Evolutionary conservation across 2,113 vertebrate species (phyloP).

Genomic region (Ageneiosus marmoratus): DNA sequence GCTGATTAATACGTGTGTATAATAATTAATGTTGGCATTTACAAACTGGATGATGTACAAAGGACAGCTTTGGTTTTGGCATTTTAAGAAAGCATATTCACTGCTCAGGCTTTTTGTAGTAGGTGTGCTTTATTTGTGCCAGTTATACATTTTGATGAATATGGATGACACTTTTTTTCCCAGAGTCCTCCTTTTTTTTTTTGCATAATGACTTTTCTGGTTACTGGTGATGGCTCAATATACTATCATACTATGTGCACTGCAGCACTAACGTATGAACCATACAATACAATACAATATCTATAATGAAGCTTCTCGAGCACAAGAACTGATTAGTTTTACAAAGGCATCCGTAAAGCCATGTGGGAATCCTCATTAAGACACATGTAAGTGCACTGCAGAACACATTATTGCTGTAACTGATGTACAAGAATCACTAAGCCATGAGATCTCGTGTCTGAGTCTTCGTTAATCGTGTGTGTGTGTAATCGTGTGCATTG

Average conservation of each 20-base stretch:
- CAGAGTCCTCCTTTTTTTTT: no score
- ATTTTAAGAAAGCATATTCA: no score
- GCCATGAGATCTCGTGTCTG: not conserved
- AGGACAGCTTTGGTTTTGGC: no score
- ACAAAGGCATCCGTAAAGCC: not conserved
- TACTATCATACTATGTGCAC: not conserved
- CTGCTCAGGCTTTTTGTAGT: no score
- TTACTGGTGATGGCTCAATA: no score
- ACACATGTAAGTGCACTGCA: not conserved
- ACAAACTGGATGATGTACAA: no score
- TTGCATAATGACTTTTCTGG: no score
- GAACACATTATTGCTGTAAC: not conserved
- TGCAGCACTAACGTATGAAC: not conserved
- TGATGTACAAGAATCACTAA: conserved; percentile 6
- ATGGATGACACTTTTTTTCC: no score
- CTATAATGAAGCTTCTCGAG: not conserved
- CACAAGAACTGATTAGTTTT: not conserved
- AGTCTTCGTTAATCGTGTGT: not conserved
- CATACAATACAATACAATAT: not conserved
- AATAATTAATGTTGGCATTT: no score
- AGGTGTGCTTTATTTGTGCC: no score
- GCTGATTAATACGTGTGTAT: no score
- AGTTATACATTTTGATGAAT: no score
- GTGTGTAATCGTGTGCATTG: not conserved
- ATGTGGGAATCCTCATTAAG: conserved; percentile 11